Percentiles rank a stretch among this genome's conserved stretches.
These are phyloP conservation scores for Octopus sinensis DNA, from an alignment of 1,140 invertebrate species.

Conservation along the genomic window DNA sequence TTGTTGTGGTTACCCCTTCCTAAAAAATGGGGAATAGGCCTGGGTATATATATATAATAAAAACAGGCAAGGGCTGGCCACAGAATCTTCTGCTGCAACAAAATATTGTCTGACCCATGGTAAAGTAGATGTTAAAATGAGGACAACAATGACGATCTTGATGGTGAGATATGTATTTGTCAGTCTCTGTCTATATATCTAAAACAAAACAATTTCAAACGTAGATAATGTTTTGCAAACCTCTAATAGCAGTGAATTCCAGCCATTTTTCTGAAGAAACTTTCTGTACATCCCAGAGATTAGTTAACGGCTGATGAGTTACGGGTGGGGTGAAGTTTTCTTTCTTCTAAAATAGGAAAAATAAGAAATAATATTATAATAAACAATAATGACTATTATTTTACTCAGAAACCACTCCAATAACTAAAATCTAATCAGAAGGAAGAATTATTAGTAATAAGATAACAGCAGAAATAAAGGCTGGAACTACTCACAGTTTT, in stretches of 20 bases:
- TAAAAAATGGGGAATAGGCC: too few relatives aligned
- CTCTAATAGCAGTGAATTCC: conserved; percentile 35
- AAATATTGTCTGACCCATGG: too few relatives aligned
- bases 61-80: too few relatives aligned
- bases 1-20: too few relatives aligned
- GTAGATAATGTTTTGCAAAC: conserved; percentile 34
- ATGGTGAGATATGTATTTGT: too few relatives aligned
- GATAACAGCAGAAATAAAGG: neutral
- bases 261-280: conserved; percentile 58
- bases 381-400: neutral
- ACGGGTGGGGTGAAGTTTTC: neutral
- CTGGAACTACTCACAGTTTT: neutral
- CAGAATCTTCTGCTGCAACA: too few relatives aligned
- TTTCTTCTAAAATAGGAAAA: neutral
- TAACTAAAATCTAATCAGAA: neutral
- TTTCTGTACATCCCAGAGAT: conserved; percentile 73
- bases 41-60: too few relatives aligned
- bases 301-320: conserved; percentile 9
- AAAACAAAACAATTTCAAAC: too few relatives aligned
- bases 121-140: too few relatives aligned
- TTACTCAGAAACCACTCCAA: neutral
- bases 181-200: too few relatives aligned
- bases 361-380: neutral
- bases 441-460: neutral
- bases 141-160: too few relatives aligned